Percentiles rank a stretch among this genome's conserved stretches.
Conservation (phyloP, 2,888 invertebrate species). For the Cheilosia scutellata region DNA sequence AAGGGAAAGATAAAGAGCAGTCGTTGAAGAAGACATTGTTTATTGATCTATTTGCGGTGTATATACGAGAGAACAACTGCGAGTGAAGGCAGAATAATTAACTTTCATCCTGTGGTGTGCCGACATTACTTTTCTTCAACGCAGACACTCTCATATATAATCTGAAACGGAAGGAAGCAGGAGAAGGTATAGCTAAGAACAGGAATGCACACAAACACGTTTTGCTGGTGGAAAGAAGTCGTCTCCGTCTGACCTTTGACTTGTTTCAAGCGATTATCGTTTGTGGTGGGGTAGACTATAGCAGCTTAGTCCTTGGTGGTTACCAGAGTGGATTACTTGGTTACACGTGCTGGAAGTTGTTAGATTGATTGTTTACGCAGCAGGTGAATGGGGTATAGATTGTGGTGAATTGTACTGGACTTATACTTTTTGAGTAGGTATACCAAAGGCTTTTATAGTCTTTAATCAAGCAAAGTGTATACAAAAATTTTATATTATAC, state of each 20-base stretch:
- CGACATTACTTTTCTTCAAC: slow-evolving; percentile 57
- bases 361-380: slow-evolving; percentile 7
- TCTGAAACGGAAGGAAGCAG: background rate
- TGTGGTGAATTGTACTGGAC: background rate
- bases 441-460: background rate
- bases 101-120: slow-evolving; percentile 62
- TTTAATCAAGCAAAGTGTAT: background rate
- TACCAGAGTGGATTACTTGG: slow-evolving; percentile 5
- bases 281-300: background rate
- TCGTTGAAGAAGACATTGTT: slow-evolving; percentile 27
- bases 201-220: slow-evolving; percentile 11
- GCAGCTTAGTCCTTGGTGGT: background rate
- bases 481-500: too few species aligned
- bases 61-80: slow-evolving; percentile 57
- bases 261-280: slow-evolving; percentile 26
- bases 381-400: background rate
- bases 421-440: too few species aligned
- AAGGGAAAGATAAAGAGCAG: background rate
- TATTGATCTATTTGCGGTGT: slow-evolving; percentile 65
- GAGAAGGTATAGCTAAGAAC: background rate
- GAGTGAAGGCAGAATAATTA: slow-evolving; percentile 70
- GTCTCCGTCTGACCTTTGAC: slow-evolving; percentile 47
- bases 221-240: slow-evolving; percentile 4
- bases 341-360: slow-evolving; percentile 13
- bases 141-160: slow-evolving; percentile 29